phyloP scores from a whole-genome alignment of 35 echinoderm and acorn worm genomes.

The Strongylocentrotus purpuratus region DNA sequence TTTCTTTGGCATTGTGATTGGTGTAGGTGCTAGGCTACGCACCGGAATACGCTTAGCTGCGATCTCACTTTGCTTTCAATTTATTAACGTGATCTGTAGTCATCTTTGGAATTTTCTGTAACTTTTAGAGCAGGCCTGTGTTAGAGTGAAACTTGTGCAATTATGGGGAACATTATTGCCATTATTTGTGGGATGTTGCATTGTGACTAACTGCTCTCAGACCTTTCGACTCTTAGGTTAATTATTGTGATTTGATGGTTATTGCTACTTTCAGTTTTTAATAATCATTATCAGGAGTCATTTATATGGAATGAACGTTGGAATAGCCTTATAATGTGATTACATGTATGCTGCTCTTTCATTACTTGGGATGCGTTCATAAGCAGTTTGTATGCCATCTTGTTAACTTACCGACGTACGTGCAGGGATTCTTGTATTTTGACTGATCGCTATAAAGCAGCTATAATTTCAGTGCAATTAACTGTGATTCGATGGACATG shows the following conservation, averaged over 20 bases:
- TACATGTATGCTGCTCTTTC: no score
- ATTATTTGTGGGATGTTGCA: neutral
- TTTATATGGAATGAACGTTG: neutral
- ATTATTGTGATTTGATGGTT: neutral
- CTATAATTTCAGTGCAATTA: neutral
- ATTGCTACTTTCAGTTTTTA: slow-evolving; percentile 1
- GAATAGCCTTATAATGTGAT: no score
- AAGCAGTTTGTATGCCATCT: no score
- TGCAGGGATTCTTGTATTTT: no score
- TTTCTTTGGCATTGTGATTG: neutral
- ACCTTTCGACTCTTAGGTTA: neutral
- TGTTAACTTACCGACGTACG: no score
- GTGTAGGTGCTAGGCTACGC: neutral
- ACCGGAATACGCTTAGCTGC: neutral
- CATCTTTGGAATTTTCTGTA: neutral
- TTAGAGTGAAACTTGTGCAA: neutral
- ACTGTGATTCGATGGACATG: neutral
- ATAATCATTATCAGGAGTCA: neutral
- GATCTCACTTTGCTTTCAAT: neutral
- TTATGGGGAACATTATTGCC: neutral
- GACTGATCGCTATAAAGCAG: no score
- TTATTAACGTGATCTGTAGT: neutral
- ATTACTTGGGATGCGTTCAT: no score
- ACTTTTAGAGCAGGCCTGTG: neutral
- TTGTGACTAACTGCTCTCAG: neutral